Evolutionary conservation across 2,113 vertebrate genomes (phyloP), one percentile per base, ranked within the genome.

Genomic region (Vulpes lagopus): DNA sequence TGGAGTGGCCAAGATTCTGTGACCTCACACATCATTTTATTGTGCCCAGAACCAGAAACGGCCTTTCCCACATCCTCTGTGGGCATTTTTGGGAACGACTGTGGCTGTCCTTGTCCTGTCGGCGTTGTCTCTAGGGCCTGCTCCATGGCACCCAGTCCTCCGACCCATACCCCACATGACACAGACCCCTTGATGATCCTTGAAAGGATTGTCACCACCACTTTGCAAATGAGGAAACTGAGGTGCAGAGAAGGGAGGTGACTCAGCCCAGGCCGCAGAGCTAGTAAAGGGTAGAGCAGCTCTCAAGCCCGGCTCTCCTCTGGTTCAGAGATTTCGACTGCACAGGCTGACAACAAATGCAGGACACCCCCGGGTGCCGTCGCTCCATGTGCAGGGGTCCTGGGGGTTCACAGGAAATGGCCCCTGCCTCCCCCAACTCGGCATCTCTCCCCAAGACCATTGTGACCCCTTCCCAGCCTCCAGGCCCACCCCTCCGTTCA

Each of bases 141-240:
- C 67, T 62, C 0, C 0, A 38, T 92, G 76, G 35, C 16, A 19
- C 35, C 60, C 88, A 20, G 30, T 49, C 16, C 76, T 51, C 94
- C 94, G 11, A 35, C 32, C 30, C 62, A 6, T 0, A 0, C 0
- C 27, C 4, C 3, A 35, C 10, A 14, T n/a, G 69, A 76, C 51
- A 17, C 19, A 32, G 67, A 27, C 20, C 32, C 22, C 2, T 2
- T 3, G 73, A 51, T 15, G 51, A 76, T 76, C 25, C 43, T 76
- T 8, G 25, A 76, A 16, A 23, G 15, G 32, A 10, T 5, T 10
- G 23, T 15, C 80, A 91, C 23, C 9, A 27, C 19, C 6, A 27
- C 43, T 69, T 94, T n/a, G 15, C 11, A 65, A 85, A 30, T 32
- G 65, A 57, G 65, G 80, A 82, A 91, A 80, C 51, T 1, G 64